Conservation (phyloP, 2,888 invertebrate species). For the Leucoptera coffeella region DNA sequence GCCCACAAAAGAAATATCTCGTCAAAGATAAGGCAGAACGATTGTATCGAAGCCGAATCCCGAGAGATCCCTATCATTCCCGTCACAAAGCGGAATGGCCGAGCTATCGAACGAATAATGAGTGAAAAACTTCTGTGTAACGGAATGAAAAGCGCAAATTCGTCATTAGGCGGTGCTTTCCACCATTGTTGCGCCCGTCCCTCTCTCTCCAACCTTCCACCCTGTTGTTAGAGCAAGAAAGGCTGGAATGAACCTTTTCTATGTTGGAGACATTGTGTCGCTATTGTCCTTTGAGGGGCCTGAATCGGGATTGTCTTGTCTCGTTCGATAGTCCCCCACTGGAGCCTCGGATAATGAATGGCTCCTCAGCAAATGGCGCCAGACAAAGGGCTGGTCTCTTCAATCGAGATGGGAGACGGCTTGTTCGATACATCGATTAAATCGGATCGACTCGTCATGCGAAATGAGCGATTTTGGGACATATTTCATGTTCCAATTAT, state of each 20-base stretch:
- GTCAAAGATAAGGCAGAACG: no score
- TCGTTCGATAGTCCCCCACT: slow-evolving; percentile 49
- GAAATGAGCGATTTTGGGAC: no score
- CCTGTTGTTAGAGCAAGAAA: slow-evolving; percentile 21
- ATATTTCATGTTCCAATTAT: no score
- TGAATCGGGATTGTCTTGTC: slow-evolving; percentile 54
- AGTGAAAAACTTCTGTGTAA: slow-evolving; percentile 53
- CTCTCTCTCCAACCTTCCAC: slow-evolving; percentile 12
- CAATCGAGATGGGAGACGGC: slow-evolving; percentile 45
- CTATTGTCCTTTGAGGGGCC: slow-evolving; percentile 37
- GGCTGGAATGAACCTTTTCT: slow-evolving; percentile 51
- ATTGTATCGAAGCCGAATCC: no score
- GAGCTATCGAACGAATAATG: slow-evolving; percentile 48
- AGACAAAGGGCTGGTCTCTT: slow-evolving; percentile 52
- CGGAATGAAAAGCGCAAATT: slow-evolving; percentile 55
- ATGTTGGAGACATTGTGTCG: slow-evolving; percentile 53
- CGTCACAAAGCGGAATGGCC: slow-evolving; percentile 34
- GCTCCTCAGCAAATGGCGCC: slow-evolving; percentile 46
- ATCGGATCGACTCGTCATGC: slow-evolving; percentile 52
- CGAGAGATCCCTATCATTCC: slow-evolving; percentile 36
- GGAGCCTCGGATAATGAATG: slow-evolving; percentile 29
- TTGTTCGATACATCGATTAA: slow-evolving; percentile 47
- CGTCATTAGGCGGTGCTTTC: slow-evolving; percentile 53
- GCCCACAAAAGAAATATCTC: no score
- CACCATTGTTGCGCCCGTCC: slow-evolving; percentile 38